Evolutionary conservation across 2,797 vertebrate genomes (phyloP), one percentile per base, ranked within the genome.

Genomic region (Orestias chungarensis): DNA sequence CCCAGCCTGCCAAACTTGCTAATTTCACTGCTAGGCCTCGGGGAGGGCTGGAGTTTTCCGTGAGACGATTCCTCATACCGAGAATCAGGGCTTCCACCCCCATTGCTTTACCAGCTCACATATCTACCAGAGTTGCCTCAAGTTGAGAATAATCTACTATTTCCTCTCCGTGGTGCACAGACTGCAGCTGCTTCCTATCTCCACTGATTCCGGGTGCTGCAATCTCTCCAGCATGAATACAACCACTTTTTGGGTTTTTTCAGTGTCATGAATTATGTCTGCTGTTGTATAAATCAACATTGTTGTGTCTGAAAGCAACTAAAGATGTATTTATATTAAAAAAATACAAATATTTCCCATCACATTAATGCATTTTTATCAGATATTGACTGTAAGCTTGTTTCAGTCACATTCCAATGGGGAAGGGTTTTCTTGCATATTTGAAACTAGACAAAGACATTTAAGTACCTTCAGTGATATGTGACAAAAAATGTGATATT

Each of bases 1-100:
- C 42, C 47, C 47, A 27, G 70, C 64, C 87, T 89, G 90, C 86
- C 86, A 88, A 80, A 77, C 73, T 49, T 61, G 81, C 69, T 86
- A 73, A 82, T 89, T 86, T 84, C 82, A 76, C 82, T 40, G 71
- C 71, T 15, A 79, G 68, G 82, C 83, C 89, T 80, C 66, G 3
- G 88, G 87, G 85, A 83, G 72, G 78, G 49, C 74, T 81, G 64
- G 54, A 78, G 76, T 71, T 2, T 47, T 73, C 69, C 61, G 75
- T 29, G 71, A 40, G 29, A 43, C 43, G 14, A 75, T 82, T 84
- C 72, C 68, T 80, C 76, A 75, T 33, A 0, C 66, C 59, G 66
- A 25, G 65, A 59, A 64, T 61, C 46, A 29, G 77, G 47, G 17
- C 55, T 20, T 72, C 80, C 42, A 1, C 65, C 54, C 70, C 50